Base-by-base conservation (phyloP, 2,113 vertebrate species). In the Anguilla japonica region DNA sequence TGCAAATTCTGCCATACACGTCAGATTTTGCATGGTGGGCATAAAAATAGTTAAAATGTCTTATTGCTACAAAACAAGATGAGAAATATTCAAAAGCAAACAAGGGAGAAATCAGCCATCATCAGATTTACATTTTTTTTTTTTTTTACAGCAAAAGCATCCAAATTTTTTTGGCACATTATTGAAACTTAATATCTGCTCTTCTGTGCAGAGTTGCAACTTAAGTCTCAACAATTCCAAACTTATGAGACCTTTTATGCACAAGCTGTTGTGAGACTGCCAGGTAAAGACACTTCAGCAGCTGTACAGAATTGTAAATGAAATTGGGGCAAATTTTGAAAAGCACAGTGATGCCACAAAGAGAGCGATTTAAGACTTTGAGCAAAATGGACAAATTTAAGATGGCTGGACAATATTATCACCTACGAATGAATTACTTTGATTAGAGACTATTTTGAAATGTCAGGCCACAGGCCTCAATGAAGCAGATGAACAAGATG, bases 321-420 rank as follows among this genome's bases (percentile, higher is more conserved):
- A 29, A 46, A 85, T 89, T 67, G 29, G 56, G n/a, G 11, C 34
- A 9, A 63, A 56, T 40, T 89, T 85, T 79, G 81, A 88, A 79
- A 82, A 53, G 22, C 83, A 87, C 40, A 84, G 57, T 0, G 84
- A 90, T n/a, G 75, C 40, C 18, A 82, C 83, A 3, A 80, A 90
- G 41, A 6, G 82, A 26, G 88, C 88, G n/a, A 84, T 89, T 53
- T 56, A 86, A 13, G 84, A 89, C 0, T 82, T 85, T 85, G 85
- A 83, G 81, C 20, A 87, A 60, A 82, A 63, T 29, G 80, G 88
- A 29, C 39, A 86, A 34, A 2, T 87, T 20, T 63, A 83, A 63
- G 86, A 89, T 79, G 88, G 78, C 41, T 89, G 88, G 88, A 56
- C 57, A 40, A 87, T 50, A 56, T 67, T 87, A 43, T 85, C 89